Conservation (phyloP, 2,797 vertebrate genomes). For the Distichodus sexfasciatus region DNA sequence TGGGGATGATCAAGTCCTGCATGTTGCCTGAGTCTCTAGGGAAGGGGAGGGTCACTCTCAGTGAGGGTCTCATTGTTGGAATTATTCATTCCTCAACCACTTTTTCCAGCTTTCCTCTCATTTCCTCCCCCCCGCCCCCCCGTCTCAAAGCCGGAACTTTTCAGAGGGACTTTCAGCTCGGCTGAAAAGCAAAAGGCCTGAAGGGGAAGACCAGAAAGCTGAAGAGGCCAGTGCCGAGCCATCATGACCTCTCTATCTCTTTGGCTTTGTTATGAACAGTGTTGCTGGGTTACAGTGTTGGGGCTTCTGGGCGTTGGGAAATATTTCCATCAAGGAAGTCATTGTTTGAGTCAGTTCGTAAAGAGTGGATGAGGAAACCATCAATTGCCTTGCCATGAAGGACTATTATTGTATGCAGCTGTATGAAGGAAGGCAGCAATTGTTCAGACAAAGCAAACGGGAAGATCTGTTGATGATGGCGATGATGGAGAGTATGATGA, state of each 20-base stretch:
- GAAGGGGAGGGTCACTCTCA: constrained; percentile 22
- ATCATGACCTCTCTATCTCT: constrained; percentile 23
- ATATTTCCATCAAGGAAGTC: constrained; percentile 33
- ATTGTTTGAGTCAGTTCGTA: constrained; percentile 31
- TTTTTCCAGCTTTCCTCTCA: constrained; percentile 43
- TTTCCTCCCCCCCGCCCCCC: constrained; percentile 50
- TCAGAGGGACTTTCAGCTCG: constrained; percentile 11
- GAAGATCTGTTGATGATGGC: constrained; percentile 1
- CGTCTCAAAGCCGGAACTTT: constrained; percentile 34
- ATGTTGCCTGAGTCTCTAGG: too few species aligned
- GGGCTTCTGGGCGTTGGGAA: constrained; percentile 28
- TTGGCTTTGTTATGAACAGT: constrained; percentile 15
- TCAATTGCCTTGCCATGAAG: constrained; percentile 1
- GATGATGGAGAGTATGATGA: constrained; percentile 11
- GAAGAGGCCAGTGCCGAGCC: constrained; percentile 10
- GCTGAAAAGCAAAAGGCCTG: too few species aligned
- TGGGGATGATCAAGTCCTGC: too few species aligned
- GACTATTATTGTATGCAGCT: constrained; percentile 11
- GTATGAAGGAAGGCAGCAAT: not conserved
- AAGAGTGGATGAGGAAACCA: not conserved
- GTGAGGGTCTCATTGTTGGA: constrained; percentile 44
- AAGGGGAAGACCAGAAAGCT: constrained; percentile 39
- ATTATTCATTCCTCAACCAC: constrained; percentile 43
- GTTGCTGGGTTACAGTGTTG: constrained; percentile 40
- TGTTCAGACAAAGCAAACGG: not conserved